These are phyloP conservation scores for Acromyrmex echinatior DNA, from an alignment of 1,140 invertebrate genomes.

Conservation along the genomic window DNA sequence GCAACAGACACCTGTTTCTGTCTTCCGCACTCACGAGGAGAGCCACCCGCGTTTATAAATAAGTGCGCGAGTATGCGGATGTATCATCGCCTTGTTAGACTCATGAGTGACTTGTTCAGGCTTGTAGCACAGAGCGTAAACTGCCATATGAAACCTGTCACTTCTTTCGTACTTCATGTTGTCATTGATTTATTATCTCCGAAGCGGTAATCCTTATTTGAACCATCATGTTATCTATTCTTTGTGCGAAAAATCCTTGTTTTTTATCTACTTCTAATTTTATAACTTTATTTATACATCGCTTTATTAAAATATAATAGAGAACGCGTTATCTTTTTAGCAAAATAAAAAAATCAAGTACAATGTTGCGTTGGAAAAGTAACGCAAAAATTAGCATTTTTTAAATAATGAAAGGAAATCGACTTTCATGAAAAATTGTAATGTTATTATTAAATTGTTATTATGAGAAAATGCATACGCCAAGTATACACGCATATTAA, in stretches of 20 bases:
- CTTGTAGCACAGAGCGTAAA: background rate
- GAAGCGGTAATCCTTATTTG: background rate
- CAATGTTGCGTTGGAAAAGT: background rate
- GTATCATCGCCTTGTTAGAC: constrained; percentile 41
- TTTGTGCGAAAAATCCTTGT: background rate
- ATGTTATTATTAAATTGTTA: too few species aligned
- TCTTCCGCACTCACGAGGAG: constrained; percentile 36
- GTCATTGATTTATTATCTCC: background rate
- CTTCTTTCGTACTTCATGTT: background rate
- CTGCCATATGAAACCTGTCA: background rate
- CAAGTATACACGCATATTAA: too few species aligned
- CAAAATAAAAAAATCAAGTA: background rate
- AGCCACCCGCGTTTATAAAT: constrained; percentile 46
- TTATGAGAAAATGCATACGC: too few species aligned
- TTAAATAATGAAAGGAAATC: too few species aligned
- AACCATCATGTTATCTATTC: background rate
- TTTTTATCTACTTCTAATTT: background rate
- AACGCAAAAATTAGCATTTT: too few species aligned
- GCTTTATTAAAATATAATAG: too few species aligned
- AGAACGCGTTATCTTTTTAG: background rate
- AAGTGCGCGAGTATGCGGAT: constrained; percentile 13
- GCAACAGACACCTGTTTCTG: constrained; percentile 68
- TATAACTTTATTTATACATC: background rate
- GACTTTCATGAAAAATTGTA: too few species aligned
- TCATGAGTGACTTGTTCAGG: constrained; percentile 37